A percentile compares a stretch with the other conserved stretches of the same genome.
These are phyloP conservation scores for Hirundichthys speculiger DNA, from an alignment of 2,113 vertebrate species.

Conservation along the genomic window DNA sequence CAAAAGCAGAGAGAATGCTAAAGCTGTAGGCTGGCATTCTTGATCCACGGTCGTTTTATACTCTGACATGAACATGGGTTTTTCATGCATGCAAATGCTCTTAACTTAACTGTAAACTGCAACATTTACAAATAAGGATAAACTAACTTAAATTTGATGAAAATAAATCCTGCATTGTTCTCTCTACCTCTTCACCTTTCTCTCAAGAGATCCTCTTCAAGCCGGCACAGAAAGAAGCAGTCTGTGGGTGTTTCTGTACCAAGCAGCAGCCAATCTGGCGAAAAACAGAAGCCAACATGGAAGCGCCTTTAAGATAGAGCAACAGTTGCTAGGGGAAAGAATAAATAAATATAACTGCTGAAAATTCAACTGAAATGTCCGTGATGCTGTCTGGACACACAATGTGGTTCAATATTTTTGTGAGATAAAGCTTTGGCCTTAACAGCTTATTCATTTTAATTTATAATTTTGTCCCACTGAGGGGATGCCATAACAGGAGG, in stretches of 20 bases:
- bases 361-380: slow-evolving; percentile 4
- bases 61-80: slow-evolving; percentile 7
- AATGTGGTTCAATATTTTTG: too few relatives aligned
- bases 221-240: slow-evolving; percentile 25
- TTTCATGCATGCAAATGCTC: slow-evolving; percentile 12
- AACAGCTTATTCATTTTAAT: not conserved
- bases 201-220: slow-evolving; percentile 48
- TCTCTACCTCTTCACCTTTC: slow-evolving; percentile 52
- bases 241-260: slow-evolving; percentile 31
- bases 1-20: slow-evolving; percentile 49
- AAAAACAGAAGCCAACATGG: slow-evolving; percentile 47
- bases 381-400: not conserved
- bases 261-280: slow-evolving; percentile 26
- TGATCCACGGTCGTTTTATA: slow-evolving; percentile 28
- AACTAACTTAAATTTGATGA: slow-evolving; percentile 6
- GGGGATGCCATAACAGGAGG: not conserved
- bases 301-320: slow-evolving; percentile 32
- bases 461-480: not conserved
- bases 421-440: not conserved
- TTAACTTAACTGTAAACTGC: slow-evolving; percentile 10
- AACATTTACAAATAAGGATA: slow-evolving; percentile 31
- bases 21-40: slow-evolving; percentile 61
- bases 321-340: slow-evolving; percentile 26
- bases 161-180: not conserved
- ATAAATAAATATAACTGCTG: not conserved